A percentile compares a stretch with the other conserved stretches of the same genome.
phyloP scores from a whole-genome alignment of 2,797 vertebrate genomes.

The Buceros bicornis region DNA sequence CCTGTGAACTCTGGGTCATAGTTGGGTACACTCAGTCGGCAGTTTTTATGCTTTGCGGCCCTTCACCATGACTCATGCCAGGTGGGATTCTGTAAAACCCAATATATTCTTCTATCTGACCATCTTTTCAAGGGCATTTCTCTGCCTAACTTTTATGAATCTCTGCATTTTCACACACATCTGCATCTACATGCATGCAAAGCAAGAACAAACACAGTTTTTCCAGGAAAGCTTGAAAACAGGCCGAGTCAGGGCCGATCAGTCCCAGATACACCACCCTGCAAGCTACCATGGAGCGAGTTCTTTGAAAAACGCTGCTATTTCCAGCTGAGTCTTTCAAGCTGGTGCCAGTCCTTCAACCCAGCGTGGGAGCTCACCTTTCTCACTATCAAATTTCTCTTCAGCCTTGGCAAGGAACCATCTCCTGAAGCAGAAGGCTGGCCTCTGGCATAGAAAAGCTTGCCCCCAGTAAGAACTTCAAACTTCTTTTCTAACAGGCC shows the following conservation, averaged over 20 bases:
- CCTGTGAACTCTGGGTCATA: not conserved
- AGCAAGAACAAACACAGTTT: not conserved
- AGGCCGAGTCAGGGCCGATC: not conserved
- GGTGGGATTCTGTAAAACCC: not conserved
- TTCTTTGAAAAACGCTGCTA: not conserved
- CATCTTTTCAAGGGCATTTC: not conserved
- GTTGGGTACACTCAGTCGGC: not conserved
- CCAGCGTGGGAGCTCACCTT: not conserved
- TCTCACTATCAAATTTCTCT: not conserved
- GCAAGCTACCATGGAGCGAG: fast-evolving
- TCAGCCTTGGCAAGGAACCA: not conserved
- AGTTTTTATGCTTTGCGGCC: not conserved
- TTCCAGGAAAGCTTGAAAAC: not conserved
- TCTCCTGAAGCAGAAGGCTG: not conserved
- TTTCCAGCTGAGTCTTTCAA: not conserved
- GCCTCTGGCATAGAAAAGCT: not conserved
- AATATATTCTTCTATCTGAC: not conserved
- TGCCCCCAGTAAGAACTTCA: not conserved
- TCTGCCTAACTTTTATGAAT: conserved; percentile 4
- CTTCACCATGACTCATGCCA: not conserved
- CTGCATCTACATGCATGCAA: not conserved
- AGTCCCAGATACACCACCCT: not conserved
- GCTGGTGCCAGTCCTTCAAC: not conserved
- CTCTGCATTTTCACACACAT: not conserved
- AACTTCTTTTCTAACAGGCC: not conserved